These are phyloP conservation scores for Pantelozetes paolii DNA, from an alignment of 2,888 invertebrate genomes.

Conservation along the genomic window DNA sequence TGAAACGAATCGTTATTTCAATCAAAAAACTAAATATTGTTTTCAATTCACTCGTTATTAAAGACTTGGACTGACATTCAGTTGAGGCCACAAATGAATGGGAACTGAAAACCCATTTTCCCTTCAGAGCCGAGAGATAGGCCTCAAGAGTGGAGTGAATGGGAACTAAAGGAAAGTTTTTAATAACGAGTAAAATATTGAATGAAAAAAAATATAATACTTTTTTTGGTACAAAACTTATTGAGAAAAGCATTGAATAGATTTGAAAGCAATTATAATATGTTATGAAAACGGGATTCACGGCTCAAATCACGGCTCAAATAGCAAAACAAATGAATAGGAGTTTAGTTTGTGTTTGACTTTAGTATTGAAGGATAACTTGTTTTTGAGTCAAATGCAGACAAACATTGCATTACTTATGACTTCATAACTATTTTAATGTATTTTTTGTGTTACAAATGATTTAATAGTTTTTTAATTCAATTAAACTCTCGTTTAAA, in stretches of 20 bases:
- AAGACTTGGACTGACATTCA: background rate
- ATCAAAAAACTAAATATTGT: slow-evolving; percentile 1
- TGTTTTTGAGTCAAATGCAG: background rate
- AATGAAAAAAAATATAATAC: too few species aligned
- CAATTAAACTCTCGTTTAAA: too few species aligned
- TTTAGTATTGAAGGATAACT: slow-evolving; percentile 23
- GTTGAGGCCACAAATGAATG: background rate
- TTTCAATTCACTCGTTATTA: background rate
- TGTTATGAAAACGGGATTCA: background rate
- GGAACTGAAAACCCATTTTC: slow-evolving; percentile 18
- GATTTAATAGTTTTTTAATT: background rate
- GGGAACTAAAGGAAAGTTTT: background rate
- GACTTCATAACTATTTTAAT: background rate
- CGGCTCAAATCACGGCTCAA: background rate
- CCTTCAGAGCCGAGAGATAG: background rate
- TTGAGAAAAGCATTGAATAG: background rate
- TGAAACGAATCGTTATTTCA: background rate
- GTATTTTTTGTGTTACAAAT: background rate
- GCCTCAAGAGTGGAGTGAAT: background rate
- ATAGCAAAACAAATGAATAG: background rate
- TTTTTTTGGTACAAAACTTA: too few species aligned
- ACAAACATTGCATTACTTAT: slow-evolving; percentile 24
- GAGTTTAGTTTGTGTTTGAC: background rate
- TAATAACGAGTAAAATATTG: background rate
- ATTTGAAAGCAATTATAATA: background rate